Base-by-base conservation (phyloP, 2,797 vertebrate species). In the Lagodon rhomboides region DNA sequence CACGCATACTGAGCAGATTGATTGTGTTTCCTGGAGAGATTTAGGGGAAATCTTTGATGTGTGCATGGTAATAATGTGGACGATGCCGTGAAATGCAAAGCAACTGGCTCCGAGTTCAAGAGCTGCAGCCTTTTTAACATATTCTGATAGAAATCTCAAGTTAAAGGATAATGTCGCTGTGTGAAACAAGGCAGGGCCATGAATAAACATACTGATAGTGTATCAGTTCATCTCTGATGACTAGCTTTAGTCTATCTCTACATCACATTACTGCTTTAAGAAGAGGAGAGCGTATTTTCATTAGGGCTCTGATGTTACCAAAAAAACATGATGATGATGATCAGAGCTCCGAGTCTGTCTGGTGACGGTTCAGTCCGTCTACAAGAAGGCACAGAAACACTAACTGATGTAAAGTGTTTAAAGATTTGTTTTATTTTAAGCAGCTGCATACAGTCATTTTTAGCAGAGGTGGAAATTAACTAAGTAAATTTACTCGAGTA, bases 1-100 rank as follows among this genome's bases (percentile, higher is more conserved):
- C 74, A 18, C 43, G 78, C 80, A 90, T 91, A 91, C 90, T 92
- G 93, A 96, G 89, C 90, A 84, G 87, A 94, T 91, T 91, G 94
- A 95, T 93, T 92, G 91, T 89, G 77, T 90, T 89, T 89, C 90
- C 85, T 69, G 77, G 74, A 85, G 81, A 92, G 91, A 83, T 87
- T 87, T 86, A 81, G 80, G 80, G 73, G 71, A 83, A 87, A 69
- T 79, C 91, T 93, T 93, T 85, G 80, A 92, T 90, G 92, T 94
- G 89, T 91, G 90, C 85, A 56, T 82, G 67, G 89, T 71, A 89
- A 92, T 94, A 91, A 93, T 93, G 89, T 84, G 77, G 27, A 82
- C 78, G 66, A 64, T 50, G 79, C 76, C 72, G 77, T 73, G 70
- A 87, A 91, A 93, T 80, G 55, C 83, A 77, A 75, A 78, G 84